Conservation (phyloP, 2,888 invertebrate genomes). For the Ditylenchus weischeri region DNA sequence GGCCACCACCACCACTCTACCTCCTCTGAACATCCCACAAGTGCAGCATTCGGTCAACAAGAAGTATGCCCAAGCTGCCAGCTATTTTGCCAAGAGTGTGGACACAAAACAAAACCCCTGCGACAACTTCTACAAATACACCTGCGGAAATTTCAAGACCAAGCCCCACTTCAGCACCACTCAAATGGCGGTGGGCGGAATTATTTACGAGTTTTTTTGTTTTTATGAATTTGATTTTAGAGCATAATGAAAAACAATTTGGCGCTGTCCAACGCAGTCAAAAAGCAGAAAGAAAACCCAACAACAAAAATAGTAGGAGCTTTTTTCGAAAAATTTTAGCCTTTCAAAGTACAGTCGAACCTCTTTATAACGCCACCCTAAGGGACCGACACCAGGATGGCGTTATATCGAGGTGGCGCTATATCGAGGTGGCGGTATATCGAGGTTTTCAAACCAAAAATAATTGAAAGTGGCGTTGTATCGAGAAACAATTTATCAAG, state of each 20-base stretch:
- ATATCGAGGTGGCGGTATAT: too few species aligned
- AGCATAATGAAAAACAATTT: slow-evolving; percentile 1
- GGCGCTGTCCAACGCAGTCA: background rate
- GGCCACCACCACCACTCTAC: slow-evolving; percentile 1
- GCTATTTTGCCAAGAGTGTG: slow-evolving; percentile 19
- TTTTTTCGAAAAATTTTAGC: too few species aligned
- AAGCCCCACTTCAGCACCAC: slow-evolving; percentile 10
- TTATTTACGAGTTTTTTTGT: too few species aligned
- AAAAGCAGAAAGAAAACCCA: background rate
- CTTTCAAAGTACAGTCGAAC: too few species aligned
- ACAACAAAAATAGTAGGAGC: too few species aligned
- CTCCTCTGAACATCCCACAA: slow-evolving; percentile 15
- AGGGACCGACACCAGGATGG: too few species aligned
- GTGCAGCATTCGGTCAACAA: background rate
- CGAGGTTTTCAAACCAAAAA: too few species aligned
- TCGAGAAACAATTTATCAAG: too few species aligned
- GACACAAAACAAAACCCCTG: slow-evolving; percentile 40
- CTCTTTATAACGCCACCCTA: too few species aligned
- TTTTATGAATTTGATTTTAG: background rate
- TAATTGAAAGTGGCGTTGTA: too few species aligned
- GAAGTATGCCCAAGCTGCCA: slow-evolving; percentile 19
- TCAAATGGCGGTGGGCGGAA: background rate
- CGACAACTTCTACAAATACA: slow-evolving; percentile 50
- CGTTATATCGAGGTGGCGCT: too few species aligned
- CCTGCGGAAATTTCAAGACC: slow-evolving; percentile 38